These are phyloP conservation scores for Polyommatus iphigenia DNA, from an alignment of 2,888 invertebrate genomes.

Conservation along the genomic window DNA sequence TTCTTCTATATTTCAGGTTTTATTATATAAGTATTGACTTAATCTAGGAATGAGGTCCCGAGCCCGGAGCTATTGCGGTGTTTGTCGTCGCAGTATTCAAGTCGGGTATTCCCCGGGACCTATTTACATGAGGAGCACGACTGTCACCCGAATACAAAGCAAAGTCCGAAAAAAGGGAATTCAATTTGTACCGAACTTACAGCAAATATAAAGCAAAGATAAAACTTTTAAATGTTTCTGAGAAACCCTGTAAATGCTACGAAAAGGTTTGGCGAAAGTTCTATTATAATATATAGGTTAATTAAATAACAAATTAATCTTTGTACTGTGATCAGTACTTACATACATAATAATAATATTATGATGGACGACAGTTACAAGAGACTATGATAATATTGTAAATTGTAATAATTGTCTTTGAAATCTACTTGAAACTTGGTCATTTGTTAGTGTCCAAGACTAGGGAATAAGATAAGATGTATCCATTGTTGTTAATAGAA, in stretches of 20 bases:
- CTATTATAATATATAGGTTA: background rate
- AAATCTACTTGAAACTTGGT: background rate
- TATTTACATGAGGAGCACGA: slow-evolving; percentile 14
- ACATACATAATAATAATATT: too few relatives aligned
- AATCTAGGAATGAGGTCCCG: background rate
- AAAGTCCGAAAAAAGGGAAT: slow-evolving; percentile 21
- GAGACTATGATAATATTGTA: background rate
- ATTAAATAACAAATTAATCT: background rate
- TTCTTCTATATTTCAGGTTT: background rate
- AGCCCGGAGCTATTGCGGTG: background rate
- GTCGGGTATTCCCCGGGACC: background rate
- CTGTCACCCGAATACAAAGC: slow-evolving; percentile 15
- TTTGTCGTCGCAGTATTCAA: background rate
- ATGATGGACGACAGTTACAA: background rate
- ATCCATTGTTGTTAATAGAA: slow-evolving; percentile 30
- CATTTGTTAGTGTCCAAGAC: background rate
- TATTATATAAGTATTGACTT: background rate
- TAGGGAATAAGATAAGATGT: slow-evolving; percentile 10
- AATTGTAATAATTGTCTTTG: background rate
- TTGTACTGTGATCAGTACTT: too few relatives aligned
- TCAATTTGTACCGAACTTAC: slow-evolving; percentile 11
- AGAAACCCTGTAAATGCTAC: background rate
- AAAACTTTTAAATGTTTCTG: background rate
- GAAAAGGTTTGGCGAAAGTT: background rate
- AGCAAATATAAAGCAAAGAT: slow-evolving; percentile 15